A percentile compares a stretch with the other conserved stretches of the same genome.
phyloP scores from a whole-genome alignment of 2,888 invertebrate genomes.

The Diploptera punctata region DNA sequence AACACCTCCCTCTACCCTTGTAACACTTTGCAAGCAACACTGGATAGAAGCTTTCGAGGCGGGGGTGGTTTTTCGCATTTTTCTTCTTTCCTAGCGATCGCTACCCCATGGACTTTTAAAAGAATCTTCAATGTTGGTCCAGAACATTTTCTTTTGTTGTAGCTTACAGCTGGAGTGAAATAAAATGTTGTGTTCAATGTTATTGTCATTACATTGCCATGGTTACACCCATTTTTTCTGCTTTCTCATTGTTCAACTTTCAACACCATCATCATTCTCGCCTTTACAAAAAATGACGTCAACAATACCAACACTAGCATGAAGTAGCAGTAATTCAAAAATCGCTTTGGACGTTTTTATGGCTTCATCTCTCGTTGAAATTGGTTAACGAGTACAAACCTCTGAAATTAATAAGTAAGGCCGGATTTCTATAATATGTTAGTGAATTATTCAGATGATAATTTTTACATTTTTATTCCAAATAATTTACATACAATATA shows the following conservation, averaged over 20 bases:
- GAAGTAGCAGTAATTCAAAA: too few species aligned
- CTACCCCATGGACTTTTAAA: slow-evolving; percentile 19
- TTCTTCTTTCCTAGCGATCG: slow-evolving; percentile 7
- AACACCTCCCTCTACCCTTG: slow-evolving; percentile 2
- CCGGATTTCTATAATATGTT: too few species aligned
- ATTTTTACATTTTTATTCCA: too few species aligned
- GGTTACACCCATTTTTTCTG: not conserved
- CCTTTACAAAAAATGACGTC: too few species aligned
- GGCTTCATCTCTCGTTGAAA: too few species aligned
- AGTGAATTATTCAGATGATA: too few species aligned
- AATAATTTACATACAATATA: too few species aligned
- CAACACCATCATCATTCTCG: not conserved
- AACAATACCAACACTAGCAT: too few species aligned
- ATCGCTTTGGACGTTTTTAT: too few species aligned
- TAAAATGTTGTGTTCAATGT: not conserved
- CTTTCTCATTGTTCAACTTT: not conserved
- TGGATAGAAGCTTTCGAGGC: not conserved
- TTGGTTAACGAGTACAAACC: too few species aligned
- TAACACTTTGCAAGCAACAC: slow-evolving; percentile 25
- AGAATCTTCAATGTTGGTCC: not conserved
- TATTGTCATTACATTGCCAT: not conserved
- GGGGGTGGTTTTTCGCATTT: not conserved
- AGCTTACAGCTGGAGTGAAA: not conserved
- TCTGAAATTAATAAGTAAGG: too few species aligned
- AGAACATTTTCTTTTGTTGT: not conserved